Base-by-base conservation (phyloP, 2,113 vertebrate species). In the Varanus komodoensis region DNA sequence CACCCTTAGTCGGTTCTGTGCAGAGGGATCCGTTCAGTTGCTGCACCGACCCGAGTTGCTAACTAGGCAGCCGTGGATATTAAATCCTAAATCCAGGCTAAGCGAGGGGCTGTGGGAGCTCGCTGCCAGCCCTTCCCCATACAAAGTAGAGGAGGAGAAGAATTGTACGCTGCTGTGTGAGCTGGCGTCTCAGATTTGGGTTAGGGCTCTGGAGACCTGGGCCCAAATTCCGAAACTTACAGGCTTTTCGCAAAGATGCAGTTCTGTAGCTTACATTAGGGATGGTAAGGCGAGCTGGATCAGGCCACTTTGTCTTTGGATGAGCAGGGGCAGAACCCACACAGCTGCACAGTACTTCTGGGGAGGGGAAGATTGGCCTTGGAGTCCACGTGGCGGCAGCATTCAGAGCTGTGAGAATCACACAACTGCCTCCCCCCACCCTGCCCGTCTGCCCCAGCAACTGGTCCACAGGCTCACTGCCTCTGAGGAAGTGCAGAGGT, bases 141-240 rank as follows among this genome's bases (percentile, higher is more conserved):
- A 0, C 0, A 38, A 27, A 61, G 14, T 29, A 6, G 6, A 6
- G 5, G 32, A 9, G 81, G 21, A 9, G 27, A 75, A 19, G 0
- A 15, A 77, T n/a, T 71, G 0, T n/a, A n/a, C n/a, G 0, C 50
- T 79, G 78, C 50, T 9, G 3, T 21, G 4, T n/a, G 3, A 8
- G 29, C 6, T 34, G 17, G 12, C 8, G 52, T 17, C 29, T n/a
- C 61, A 6, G 21, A 34, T 11, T 80, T 80, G 25, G 25, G 11
- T 29, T 50, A 2, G 17, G 52, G 19, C 4, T 8, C 32, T 6
- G 1, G 15, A 23, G 1, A 57, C 57, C 77, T n/a, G 29, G 27
- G 44, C 6, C 57, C 50, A 54, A 2, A 17, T 17, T 6, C 15
- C n/a, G 14, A 69, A 69, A 29, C 25, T 69, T 1, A 27, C 11